phyloP scores from a whole-genome alignment of 2,113 vertebrate genomes.

The Eudyptes chrysolophus region DNA sequence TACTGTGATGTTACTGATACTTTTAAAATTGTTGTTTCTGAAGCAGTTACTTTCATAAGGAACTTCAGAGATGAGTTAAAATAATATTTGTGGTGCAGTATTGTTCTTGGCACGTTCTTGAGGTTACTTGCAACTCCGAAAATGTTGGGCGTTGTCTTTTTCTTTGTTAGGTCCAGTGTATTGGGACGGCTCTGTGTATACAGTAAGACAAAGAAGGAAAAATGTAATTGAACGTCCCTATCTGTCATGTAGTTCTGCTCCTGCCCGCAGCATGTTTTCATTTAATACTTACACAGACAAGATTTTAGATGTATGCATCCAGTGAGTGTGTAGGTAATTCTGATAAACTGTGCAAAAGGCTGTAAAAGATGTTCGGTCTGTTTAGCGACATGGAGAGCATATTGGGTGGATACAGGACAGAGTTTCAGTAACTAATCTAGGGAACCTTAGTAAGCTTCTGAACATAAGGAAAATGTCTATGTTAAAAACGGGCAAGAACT shows the following conservation, averaged over 20 bases:
- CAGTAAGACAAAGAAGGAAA: neutral
- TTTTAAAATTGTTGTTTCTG: neutral
- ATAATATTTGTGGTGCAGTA: neutral
- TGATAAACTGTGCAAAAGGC: neutral
- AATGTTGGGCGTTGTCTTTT: neutral
- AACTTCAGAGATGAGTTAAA: neutral
- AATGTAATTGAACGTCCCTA: accelerated
- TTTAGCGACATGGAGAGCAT: neutral
- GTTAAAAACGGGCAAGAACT: neutral
- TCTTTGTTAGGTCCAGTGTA: neutral
- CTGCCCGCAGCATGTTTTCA: neutral
- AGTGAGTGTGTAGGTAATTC: neutral
- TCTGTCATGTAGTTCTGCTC: neutral
- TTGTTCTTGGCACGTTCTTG: neutral
- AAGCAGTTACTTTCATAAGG: neutral
- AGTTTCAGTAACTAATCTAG: neutral
- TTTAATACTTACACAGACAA: neutral
- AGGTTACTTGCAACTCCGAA: neutral
- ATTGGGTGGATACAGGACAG: neutral
- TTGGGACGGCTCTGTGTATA: neutral
- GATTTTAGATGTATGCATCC: neutral
- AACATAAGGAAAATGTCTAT: accelerated
- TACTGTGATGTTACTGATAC: neutral
- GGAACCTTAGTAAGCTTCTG: neutral
- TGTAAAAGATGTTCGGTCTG: neutral